Evolutionary conservation across 2,888 invertebrate species (phyloP), one percentile per base, ranked within the genome.

Genomic region (Oasisia sp.): DNA sequence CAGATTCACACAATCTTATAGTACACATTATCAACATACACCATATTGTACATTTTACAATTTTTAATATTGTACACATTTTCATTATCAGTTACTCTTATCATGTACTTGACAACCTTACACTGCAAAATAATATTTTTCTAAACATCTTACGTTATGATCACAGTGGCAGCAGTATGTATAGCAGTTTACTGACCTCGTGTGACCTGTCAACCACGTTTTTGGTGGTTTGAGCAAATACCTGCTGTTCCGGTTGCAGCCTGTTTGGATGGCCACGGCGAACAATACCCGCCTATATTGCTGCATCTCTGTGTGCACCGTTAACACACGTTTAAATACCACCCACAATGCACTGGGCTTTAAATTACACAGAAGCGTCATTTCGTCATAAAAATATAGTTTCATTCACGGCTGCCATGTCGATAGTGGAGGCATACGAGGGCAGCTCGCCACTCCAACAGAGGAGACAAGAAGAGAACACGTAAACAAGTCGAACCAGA

Each of bases 61-160:
- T 90, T 90, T 90, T 32, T 32, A 90, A 90, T 90, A 90, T 90
- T 90, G 44, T 90, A 32, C 44, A 90, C 44, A 90, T 90, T 44
- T 90, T 90, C 44, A 90, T 45, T 90, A 90, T 90, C 90, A 45
- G 44, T 44, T 90, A 90, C 44, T 1, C 19, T 90, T 90, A 32
- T 90, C 90, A 27, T 32, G 44, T 90, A 74, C 74, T 74, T 74
- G 27, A 74, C 74, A 74, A 74, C 74, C 27, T 74, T 74, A 74
- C 74, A n/a, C 74, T 74, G 74, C 74, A 74, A 74, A 74, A 74
- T 74, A 74, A 74, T 74, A 74, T 74, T 74, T n/a, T 19, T 74
- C 74, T 74, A 74, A 74, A 74, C 74, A 19, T 74, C n/a, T 74
- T 27, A 74, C 74, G 19, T 74, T 74, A 74, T n/a, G 27, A 74